Percentiles rank a stretch among this genome's conserved stretches.
Evolutionary conservation across 2,113 vertebrate species (phyloP).

Genomic region (Ginglymostoma cirratum): DNA sequence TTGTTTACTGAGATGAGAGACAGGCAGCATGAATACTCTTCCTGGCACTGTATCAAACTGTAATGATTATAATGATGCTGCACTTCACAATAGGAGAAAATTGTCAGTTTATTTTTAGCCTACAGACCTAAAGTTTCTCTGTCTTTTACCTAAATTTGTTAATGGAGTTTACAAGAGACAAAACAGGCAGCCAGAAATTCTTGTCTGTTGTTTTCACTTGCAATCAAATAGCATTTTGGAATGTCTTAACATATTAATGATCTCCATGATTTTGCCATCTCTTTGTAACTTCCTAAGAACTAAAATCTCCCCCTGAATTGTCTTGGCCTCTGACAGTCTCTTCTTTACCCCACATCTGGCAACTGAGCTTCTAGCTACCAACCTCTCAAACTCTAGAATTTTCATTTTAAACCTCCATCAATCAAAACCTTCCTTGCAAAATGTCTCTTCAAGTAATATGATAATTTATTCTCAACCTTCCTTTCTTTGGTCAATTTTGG

Average conservation of each 20-base stretch:
- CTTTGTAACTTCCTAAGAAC: background rate
- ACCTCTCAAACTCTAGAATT: background rate
- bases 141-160: background rate
- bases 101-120: background rate
- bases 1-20: background rate
- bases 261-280: background rate
- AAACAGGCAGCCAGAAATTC: background rate
- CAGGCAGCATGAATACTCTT: background rate
- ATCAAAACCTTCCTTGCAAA: background rate
- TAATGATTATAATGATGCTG: background rate
- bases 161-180: background rate
- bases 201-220: background rate
- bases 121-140: background rate
- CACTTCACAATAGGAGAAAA: background rate
- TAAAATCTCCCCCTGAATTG: background rate
- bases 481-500: background rate
- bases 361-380: background rate
- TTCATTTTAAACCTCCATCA: background rate
- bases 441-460: background rate
- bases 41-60: background rate
- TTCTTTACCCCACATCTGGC: background rate
- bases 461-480: background rate
- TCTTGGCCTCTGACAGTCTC: background rate
- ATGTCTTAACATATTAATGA: background rate
- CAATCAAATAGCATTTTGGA: background rate